These are phyloP conservation scores for Synanthedon vespiformis DNA, from an alignment of 2,888 invertebrate species.

Conservation along the genomic window DNA sequence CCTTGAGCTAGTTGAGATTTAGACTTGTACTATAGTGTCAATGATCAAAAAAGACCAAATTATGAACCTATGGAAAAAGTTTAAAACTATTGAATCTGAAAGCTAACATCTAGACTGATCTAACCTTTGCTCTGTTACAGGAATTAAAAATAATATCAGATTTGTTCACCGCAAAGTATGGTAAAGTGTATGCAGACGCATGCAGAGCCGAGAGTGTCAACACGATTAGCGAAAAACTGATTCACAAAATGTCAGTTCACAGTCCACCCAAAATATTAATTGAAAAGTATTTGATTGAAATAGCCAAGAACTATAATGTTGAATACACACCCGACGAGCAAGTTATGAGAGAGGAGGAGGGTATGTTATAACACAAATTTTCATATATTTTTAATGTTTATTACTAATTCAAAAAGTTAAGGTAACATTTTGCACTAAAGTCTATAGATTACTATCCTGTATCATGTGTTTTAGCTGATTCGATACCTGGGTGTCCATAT, in stretches of 20 bases:
- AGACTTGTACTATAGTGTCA: too few relatives aligned
- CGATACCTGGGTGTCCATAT: too few relatives aligned
- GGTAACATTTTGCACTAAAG: too few relatives aligned
- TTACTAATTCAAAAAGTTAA: too few relatives aligned
- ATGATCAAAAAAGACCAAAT: too few relatives aligned
- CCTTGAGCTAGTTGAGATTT: too few relatives aligned
- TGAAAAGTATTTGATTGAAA: conserved; percentile 94
- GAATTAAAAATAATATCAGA: conserved; percentile 87
- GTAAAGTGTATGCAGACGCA: conserved; percentile 91
- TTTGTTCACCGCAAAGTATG: conserved; percentile 91
- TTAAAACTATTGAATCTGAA: too few relatives aligned
- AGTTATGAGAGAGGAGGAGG: conserved; percentile 82
- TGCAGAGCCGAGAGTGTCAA: conserved; percentile 85
- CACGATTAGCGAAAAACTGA: conserved; percentile 89
- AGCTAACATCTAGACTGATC: too few relatives aligned
- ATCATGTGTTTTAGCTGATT: too few relatives aligned
- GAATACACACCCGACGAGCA: conserved; percentile 96
- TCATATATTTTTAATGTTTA: too few relatives aligned
- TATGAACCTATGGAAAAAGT: too few relatives aligned
- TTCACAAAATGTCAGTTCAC: conserved; percentile 92
- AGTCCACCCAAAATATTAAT: conserved; percentile 96
- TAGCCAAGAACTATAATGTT: conserved; percentile 95
- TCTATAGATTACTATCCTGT: too few relatives aligned
- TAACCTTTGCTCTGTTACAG: conserved; percentile 25
- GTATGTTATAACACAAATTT: not conserved